A percentile compares a stretch with the other conserved stretches of the same genome.
Evolutionary conservation across 1,140 invertebrate genomes (phyloP).

Genomic region (Cotesia chilonis): DNA sequence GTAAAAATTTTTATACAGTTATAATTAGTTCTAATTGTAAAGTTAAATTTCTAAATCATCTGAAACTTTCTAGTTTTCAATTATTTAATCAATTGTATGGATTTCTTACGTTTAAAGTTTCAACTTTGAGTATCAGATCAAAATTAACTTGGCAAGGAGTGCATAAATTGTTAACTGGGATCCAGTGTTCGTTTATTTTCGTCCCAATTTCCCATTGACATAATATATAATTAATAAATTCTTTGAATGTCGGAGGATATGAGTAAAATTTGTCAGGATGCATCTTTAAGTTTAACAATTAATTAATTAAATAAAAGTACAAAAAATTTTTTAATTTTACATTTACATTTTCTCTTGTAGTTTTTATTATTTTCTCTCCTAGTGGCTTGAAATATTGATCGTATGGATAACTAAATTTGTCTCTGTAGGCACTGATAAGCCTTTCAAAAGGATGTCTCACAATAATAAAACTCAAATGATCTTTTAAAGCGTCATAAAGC

Average conservation of each 20-base stretch:
- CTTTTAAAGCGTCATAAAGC: conserved; percentile 71
- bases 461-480: conserved; percentile 82
- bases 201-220: background rate
- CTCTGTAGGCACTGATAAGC: conserved; percentile 86
- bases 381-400: no score
- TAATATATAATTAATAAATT: background rate
- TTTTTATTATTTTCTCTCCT: background rate
- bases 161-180: background rate
- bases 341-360: background rate
- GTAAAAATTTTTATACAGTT: no score
- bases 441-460: conserved; percentile 89
- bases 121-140: background rate
- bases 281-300: no score
- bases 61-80: background rate
- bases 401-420: conserved; percentile 72
- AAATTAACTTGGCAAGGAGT: background rate
- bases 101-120: background rate
- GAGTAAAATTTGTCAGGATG: background rate
- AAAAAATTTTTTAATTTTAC: no score
- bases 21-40: no score
- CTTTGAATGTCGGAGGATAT: conserved; percentile 2
- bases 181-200: background rate
- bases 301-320: no score
- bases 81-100: background rate
- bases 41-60: no score